Evolutionary conservation across 2,888 invertebrate genomes (phyloP), one percentile per base, ranked within the genome.

Genomic region (Smittia aterrima): DNA sequence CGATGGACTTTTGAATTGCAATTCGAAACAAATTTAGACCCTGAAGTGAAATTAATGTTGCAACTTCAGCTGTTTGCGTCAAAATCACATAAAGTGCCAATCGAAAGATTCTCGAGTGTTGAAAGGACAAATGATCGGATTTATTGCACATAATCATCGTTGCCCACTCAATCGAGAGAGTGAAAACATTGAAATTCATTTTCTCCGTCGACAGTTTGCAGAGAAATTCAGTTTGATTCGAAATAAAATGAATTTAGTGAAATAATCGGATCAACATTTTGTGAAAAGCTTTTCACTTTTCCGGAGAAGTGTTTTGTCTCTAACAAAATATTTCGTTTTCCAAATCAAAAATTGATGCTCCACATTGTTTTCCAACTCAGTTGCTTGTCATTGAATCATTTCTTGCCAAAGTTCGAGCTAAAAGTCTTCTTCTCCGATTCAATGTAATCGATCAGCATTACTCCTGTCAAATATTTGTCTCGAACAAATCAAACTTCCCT

Each of bases 401-500:
- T n/a, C n/a, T n/a, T n/a, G n/a, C n/a, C n/a, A n/a, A n/a, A n/a
- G n/a, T n/a, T n/a, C n/a, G n/a, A n/a, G n/a, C n/a, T n/a, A n/a
- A n/a, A n/a, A n/a, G n/a, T n/a, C n/a, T 32, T 16, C 13, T 62
- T 62, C 32, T 32, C 9, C 32, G 9, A 32, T 32, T 9, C 3
- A 32, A 32, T 32, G 32, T 32, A 32, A 32, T 32, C 32, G 32
- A 32, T 32, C 32, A 32, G 32, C 32, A 32, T 32, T 32, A 32
- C 32, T 32, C 32, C 20, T 62, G 62, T 62, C 62, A 62, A 62
- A 62, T 62, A 62, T 62, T 62, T 62, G 62, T 62, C 62, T 62
- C 24, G n/a, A 6, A n/a, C 62, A 62, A 62, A 62, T 62, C 62
- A 24, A 24, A n/a, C 16, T 66, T 32, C 32, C 18, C 40, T 38